Base-by-base conservation (phyloP, 2,797 vertebrate genomes). In the Arnoldichthys spilopterus region DNA sequence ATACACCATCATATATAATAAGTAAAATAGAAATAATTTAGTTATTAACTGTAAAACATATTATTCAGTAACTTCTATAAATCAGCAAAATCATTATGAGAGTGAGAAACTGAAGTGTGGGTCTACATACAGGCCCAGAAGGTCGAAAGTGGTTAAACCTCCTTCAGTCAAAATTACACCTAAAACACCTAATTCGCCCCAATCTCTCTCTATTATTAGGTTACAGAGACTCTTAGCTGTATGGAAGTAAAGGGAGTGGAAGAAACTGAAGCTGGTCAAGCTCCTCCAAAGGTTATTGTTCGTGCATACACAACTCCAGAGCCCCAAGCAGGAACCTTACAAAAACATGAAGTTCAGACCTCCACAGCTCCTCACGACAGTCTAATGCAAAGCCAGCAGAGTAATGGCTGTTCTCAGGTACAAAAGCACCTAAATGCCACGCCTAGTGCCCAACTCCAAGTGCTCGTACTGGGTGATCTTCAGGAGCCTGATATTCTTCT, bases 191-290 rank as follows among this genome's bases (percentile, higher is more conserved):
- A 18, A 18, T 18, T 30, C 20, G 18, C 15, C 20, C 22, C 32
- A n/a, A 20, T 59, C 6, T 64, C 6, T 59, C 11, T 77, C 13
- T 43, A 3, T 72, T 67, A 89, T 87, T 85, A 89, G 61, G 49
- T 83, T 18, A 76, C 63, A 28, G 77, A 79, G 59, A 69, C 82
- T 63, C 81, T 89, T 56, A 86, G 77, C 71, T 73, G 63, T 49
- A 68, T 82, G 20, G 83, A 72, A 43, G 24, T 77, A 13, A 81
- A 84, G 24, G 47, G 13, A 22, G 69, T 79, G 66, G 66, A 67
- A 37, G 34, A 66, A 32, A 20, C 53, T 53, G 53, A 78, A 61
- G 54, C 12, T 6, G 30, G 15, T 54, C 81, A 87, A 9, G 77
- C 79, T 1, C 74, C 83, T 26, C 51, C 79, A 12, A 84, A 86